These are phyloP conservation scores for Cremastobaeus sp. DNA, from an alignment of 2,888 invertebrate species.

Conservation along the genomic window DNA sequence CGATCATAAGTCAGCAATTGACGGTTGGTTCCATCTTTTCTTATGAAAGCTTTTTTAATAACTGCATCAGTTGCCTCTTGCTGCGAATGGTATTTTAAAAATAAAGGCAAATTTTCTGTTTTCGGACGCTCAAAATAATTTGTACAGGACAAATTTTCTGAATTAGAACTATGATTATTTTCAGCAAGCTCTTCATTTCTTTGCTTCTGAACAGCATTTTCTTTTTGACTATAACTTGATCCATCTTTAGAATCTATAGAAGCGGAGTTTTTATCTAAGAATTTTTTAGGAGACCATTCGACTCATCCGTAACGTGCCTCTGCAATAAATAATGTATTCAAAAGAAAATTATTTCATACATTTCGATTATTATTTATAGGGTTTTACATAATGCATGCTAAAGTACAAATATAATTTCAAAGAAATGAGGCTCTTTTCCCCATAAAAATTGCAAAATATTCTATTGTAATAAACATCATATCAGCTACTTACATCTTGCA, in stretches of 20 bases:
- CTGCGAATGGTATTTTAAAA: conserved; percentile 11
- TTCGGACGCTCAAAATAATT: conserved; percentile 10
- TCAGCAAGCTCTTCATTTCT: not conserved
- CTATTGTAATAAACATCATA: too few relatives aligned
- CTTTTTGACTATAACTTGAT: not conserved
- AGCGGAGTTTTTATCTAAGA: too few relatives aligned
- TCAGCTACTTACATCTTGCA: not conserved
- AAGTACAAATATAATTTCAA: too few relatives aligned
- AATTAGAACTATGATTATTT: not conserved
- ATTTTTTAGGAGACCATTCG: not conserved
- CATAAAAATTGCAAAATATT: too few relatives aligned
- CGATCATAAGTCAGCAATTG: conserved; percentile 5
- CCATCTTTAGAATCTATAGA: too few relatives aligned
- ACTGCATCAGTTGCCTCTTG: conserved; percentile 13
- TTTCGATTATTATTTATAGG: too few relatives aligned
- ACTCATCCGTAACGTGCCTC: not conserved
- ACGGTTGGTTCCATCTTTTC: conserved; percentile 12
- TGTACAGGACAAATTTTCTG: not conserved
- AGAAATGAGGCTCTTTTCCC: too few relatives aligned
- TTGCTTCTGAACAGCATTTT: not conserved
- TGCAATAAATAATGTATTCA: not conserved
- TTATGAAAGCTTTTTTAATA: not conserved
- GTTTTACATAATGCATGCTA: too few relatives aligned
- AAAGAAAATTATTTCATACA: too few relatives aligned
- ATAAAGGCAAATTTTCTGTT: not conserved